phyloP scores from a whole-genome alignment of 2,113 vertebrate species.

The Pleuronectes platessa region DNA sequence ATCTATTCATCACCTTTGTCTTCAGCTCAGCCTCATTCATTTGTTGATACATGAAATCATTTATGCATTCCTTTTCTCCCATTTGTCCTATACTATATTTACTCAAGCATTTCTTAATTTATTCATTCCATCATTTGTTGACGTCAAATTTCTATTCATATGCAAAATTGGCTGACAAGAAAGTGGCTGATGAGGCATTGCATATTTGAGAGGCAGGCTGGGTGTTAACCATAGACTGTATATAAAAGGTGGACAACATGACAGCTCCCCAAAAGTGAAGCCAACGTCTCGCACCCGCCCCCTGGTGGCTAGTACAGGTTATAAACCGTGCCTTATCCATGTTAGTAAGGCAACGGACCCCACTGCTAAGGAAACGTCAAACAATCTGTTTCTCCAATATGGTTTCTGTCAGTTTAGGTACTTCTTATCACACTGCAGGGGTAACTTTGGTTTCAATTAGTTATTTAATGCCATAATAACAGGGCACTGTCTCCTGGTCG shows the following conservation, averaged over 20 bases:
- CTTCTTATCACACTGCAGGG: too few relatives aligned
- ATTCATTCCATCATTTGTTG: conserved; percentile 20
- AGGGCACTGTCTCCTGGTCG: too few relatives aligned
- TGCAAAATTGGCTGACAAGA: conserved; percentile 23
- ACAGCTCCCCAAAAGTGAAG: not conserved
- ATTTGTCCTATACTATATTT: conserved; percentile 36
- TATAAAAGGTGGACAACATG: not conserved
- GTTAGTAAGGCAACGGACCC: too few relatives aligned
- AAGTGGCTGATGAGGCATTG: conserved; percentile 6
- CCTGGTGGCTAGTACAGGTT: too few relatives aligned
- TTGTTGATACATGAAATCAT: conserved; percentile 1
- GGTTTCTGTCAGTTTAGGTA: too few relatives aligned
- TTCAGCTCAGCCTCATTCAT: conserved; percentile 22
- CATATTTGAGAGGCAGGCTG: not conserved
- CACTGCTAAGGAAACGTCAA: too few relatives aligned
- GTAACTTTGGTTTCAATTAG: too few relatives aligned
- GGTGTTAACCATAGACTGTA: not conserved
- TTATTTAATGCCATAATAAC: too few relatives aligned
- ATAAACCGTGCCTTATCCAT: too few relatives aligned
- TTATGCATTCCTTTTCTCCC: conserved; percentile 25
- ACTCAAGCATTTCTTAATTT: conserved; percentile 8
- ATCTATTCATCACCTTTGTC: conserved; percentile 35
- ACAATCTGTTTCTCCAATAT: too few relatives aligned
- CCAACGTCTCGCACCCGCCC: too few relatives aligned
- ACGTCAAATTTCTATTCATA: conserved; percentile 27